These are phyloP conservation scores for Perca flavescens DNA, from an alignment of 2,113 vertebrate species.

Conservation along the genomic window DNA sequence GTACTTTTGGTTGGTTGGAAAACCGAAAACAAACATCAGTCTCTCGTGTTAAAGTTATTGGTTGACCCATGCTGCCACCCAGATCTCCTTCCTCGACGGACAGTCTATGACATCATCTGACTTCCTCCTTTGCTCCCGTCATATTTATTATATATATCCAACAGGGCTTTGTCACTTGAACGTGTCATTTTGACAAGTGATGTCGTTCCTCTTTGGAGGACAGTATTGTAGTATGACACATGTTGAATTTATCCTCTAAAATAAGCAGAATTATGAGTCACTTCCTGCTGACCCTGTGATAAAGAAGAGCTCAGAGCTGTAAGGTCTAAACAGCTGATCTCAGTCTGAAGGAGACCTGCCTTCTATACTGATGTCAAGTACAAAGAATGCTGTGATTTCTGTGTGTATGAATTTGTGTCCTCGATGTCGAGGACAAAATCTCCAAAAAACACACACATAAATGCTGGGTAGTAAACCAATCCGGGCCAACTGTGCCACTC, in stretches of 20 bases:
- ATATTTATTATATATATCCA: neutral
- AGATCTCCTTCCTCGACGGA: neutral
- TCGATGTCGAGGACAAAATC: slow-evolving; percentile 24
- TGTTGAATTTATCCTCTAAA: neutral
- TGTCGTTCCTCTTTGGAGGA: neutral
- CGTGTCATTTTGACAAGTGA: neutral
- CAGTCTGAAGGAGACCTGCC: slow-evolving; percentile 19
- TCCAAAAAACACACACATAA: slow-evolving; percentile 37
- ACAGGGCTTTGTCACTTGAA: neutral
- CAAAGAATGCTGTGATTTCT: slow-evolving; percentile 30
- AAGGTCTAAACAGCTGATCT: neutral
- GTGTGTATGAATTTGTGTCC: slow-evolving; percentile 35
- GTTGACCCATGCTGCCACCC: neutral
- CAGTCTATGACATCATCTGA: neutral
- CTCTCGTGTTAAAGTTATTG: neutral
- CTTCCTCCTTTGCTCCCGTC: neutral
- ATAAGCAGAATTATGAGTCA: neutral
- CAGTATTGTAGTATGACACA: neutral
- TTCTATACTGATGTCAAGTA: neutral
- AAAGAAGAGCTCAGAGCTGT: neutral
- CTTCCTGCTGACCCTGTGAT: slow-evolving; percentile 1
- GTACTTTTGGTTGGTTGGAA: neutral
- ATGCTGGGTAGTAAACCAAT: slow-evolving; percentile 53
- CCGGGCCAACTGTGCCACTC: slow-evolving; percentile 40
- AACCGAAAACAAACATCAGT: neutral